Conservation (phyloP, 2,113 vertebrate genomes). For the Oriolus oriolus region DNA sequence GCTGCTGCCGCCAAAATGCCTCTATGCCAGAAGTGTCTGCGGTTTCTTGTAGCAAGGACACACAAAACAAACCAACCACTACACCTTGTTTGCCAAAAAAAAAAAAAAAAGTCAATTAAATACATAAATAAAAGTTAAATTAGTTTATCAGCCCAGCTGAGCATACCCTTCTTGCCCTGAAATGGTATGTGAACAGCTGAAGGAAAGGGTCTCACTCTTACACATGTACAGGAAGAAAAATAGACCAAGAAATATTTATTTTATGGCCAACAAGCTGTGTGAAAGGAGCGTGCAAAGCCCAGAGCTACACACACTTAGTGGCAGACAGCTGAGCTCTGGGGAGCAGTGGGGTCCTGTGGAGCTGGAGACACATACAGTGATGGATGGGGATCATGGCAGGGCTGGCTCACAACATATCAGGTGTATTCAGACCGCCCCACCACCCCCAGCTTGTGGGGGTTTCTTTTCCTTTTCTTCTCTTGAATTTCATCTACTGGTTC, state of each 20-base stretch:
- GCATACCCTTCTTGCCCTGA: not conserved
- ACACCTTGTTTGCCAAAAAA: not conserved
- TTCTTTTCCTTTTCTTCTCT: not conserved
- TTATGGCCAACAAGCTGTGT: not conserved
- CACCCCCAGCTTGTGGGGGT: not conserved
- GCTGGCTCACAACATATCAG: constrained; percentile 47
- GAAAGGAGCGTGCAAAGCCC: not conserved
- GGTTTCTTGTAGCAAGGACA: constrained; percentile 55
- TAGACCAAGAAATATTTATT: not conserved
- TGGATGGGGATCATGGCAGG: not conserved
- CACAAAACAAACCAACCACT: not conserved
- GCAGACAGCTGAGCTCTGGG: not conserved
- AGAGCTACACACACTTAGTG: accelerated
- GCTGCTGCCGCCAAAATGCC: not conserved
- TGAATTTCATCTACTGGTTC: not conserved
- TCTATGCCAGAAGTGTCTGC: constrained; percentile 33
- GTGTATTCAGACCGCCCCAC: not conserved
- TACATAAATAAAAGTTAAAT: not conserved
- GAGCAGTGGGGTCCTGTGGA: not conserved
- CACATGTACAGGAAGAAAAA: not conserved
- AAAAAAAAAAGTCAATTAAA: not conserved
- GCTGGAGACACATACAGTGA: not conserved
- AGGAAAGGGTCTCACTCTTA: constrained; percentile 13
- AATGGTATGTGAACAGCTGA: not conserved
- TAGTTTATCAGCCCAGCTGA: not conserved